phyloP scores from a whole-genome alignment of 2,113 vertebrate genomes.

The Casuarius casuarius region DNA sequence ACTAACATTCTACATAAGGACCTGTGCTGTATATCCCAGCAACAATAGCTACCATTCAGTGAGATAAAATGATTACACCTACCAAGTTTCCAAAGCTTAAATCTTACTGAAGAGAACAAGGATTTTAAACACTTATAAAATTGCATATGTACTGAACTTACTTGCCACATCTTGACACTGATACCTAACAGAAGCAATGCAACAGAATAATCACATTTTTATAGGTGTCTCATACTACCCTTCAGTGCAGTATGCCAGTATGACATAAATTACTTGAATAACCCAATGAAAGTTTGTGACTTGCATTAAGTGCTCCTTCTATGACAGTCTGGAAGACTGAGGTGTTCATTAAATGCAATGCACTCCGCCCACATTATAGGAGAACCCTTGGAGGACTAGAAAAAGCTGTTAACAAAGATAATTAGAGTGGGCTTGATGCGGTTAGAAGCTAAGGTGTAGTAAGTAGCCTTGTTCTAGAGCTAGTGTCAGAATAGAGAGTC shows the following conservation, averaged over 20 bases:
- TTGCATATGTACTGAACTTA: not conserved
- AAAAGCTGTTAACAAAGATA: not conserved
- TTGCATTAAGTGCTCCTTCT: not conserved
- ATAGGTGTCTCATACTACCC: not conserved
- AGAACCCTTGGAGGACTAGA: constrained; percentile 23
- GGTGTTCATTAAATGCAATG: constrained; percentile 13
- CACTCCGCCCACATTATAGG: not conserved
- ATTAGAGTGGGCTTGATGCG: constrained; percentile 7
- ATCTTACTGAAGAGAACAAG: not conserved
- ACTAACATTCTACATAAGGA: not conserved
- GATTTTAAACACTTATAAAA: not conserved
- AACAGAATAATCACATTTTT: not conserved
- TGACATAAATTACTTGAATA: constrained; percentile 18
- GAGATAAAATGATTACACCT: not conserved
- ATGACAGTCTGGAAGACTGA: not conserved
- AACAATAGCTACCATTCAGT: not conserved
- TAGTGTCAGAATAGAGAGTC: constrained; percentile 1
- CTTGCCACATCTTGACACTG: not conserved
- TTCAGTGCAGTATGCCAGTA: not conserved
- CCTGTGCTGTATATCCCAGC: not conserved
- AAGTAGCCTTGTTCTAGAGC: not conserved
- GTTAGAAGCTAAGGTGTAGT: constrained; percentile 22
- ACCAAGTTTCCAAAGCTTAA: not conserved
- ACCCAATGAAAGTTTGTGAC: not conserved
- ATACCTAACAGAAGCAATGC: not conserved